Evolutionary conservation across 2,113 vertebrate species (phyloP).

Genomic region (Strix aluco): DNA sequence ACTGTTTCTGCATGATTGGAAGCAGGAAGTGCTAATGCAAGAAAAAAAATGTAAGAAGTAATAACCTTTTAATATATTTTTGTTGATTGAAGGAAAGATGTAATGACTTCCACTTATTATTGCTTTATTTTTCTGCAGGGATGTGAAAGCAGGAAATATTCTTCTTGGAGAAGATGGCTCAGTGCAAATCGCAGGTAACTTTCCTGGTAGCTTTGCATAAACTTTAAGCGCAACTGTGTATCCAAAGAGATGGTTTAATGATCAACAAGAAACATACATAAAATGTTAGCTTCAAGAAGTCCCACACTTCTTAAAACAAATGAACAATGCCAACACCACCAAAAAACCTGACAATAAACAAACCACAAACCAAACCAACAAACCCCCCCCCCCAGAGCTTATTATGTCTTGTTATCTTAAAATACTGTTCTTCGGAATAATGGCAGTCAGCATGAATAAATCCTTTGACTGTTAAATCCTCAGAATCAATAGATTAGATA

Average conservation of each 20-base stretch:
- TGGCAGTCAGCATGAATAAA: neutral
- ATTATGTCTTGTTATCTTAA: neutral
- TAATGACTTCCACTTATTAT: conserved; percentile 16
- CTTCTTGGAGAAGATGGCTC: conserved; percentile 95
- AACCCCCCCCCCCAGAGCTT: neutral
- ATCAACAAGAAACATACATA: neutral
- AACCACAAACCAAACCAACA: neutral
- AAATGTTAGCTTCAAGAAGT: neutral
- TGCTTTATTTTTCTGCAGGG: conserved; percentile 77
- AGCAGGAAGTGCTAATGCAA: neutral
- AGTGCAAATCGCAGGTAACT: conserved; percentile 94
- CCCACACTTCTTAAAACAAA: neutral
- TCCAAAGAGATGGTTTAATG: neutral
- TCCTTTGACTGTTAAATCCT: neutral
- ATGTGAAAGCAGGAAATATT: conserved; percentile 98
- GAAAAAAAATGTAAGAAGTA: neutral
- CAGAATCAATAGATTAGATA: neutral
- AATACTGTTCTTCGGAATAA: neutral
- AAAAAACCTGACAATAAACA: neutral
- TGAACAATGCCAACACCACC: neutral
- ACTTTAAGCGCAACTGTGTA: neutral
- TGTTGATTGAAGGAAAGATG: neutral
- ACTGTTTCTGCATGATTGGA: neutral
- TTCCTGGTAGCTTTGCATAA: neutral
- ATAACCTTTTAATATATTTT: neutral